Evolutionary conservation across 2,797 vertebrate genomes (phyloP), one percentile per base, ranked within the genome.

Genomic region (Erpetoichthys calabaricus): DNA sequence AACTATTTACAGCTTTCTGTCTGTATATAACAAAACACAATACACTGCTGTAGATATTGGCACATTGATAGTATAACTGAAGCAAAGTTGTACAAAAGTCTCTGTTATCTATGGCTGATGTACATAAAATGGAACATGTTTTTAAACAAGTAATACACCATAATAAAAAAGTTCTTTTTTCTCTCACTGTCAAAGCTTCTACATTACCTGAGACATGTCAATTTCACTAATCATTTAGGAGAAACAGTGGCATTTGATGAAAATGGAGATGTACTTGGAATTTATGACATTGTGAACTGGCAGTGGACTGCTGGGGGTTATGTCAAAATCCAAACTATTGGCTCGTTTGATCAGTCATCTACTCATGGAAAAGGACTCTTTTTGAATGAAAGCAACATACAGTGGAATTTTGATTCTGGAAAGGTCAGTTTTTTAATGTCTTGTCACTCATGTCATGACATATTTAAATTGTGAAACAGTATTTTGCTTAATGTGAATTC

Each of bases 201-300:
- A 49, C 63, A 66, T 55, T 65, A 72, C 62, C 64, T 74, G 10
- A 65, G 49, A 41, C 60, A 65, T 44, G 70, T 74, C 42, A 74
- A 65, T 50, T 74, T 67, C 58, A 68, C 69, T 42, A 74, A 67
- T 42, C n/a, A 56, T 6, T 71, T 69, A 57, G 68, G 67, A 8
- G 72, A 76, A 51, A 7, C 53, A 6, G 63, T 76, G 9, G 59
- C 68, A 46, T 76, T 74, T 45, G 68, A 76, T 66, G 55, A 64
- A 8, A 59, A 63, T 56, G 74, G 74, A 43, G 69, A 74, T 57
- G 66, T 71, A 1, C 60, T 61, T 5, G 72, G 66, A 4, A 66
- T 69, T 5, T 74, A 76, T 46, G 69, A 76, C 42, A 65, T 76
- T 4, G 64, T 76, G 47, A 76, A 76, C 68, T 76, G 74, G 74